phyloP scores from a whole-genome alignment of 1,140 invertebrate genomes.

The Zelostemma sp. region DNA sequence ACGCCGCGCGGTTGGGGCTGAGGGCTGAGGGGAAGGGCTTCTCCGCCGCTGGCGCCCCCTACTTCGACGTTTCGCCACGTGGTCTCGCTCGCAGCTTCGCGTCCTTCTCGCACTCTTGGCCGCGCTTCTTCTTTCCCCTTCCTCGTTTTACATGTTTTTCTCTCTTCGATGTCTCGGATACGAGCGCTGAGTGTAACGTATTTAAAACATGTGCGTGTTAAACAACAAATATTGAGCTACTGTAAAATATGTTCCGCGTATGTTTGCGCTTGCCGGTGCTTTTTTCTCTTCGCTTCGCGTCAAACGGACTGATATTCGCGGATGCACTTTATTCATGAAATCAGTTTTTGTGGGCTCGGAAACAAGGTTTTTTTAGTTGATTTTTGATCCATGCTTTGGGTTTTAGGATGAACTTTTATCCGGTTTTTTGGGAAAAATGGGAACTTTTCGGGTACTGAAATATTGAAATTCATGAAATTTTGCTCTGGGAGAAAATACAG shows the following conservation, averaged over 20 bases:
- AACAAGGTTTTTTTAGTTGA: too few relatives aligned
- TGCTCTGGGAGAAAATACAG: too few relatives aligned
- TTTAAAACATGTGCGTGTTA: constrained; percentile 11
- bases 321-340: too few relatives aligned
- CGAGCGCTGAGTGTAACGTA: constrained; percentile 13
- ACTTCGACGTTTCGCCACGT: constrained; percentile 30
- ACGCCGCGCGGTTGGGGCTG: constrained; percentile 33
- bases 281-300: too few relatives aligned
- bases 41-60: constrained; percentile 17
- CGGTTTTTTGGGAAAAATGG: too few relatives aligned
- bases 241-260: not conserved
- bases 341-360: too few relatives aligned
- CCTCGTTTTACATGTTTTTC: constrained; percentile 1
- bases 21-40: constrained; percentile 36
- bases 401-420: too few relatives aligned
- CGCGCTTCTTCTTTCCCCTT: not conserved
- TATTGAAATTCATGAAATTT: too few relatives aligned
- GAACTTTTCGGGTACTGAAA: too few relatives aligned
- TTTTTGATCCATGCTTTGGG: too few relatives aligned
- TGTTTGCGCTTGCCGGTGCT: not conserved
- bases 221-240: not conserved
- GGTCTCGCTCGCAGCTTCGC: constrained; percentile 27
- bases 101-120: constrained; percentile 43
- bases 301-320: too few relatives aligned
- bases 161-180: constrained; percentile 2